Conservation (phyloP, 1,140 invertebrate genomes). For the Whitmania pigra region DNA sequence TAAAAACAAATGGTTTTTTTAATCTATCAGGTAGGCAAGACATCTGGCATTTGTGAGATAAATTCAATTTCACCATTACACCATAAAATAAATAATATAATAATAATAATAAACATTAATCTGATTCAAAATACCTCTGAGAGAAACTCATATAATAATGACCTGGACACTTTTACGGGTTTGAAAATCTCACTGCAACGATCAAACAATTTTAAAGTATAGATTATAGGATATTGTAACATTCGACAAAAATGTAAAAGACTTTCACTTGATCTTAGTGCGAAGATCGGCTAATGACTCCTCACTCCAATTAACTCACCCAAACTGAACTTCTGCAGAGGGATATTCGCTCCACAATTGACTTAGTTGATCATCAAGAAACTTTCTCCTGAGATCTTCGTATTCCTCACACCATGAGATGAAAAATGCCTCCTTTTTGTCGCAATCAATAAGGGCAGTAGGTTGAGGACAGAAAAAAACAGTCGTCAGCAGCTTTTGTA, state of each 20-base stretch:
- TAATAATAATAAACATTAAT: neutral
- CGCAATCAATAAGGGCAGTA: constrained; percentile 5
- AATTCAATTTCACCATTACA: no score
- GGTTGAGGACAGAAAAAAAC: neutral
- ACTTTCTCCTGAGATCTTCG: neutral
- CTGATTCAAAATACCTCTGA: neutral
- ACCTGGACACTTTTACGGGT: neutral
- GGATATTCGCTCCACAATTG: constrained; percentile 2
- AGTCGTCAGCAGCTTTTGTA: neutral
- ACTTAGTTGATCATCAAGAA: neutral
- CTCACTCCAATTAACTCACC: neutral
- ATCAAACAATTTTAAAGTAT: neutral
- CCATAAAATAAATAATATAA: no score
- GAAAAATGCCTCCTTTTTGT: neutral
- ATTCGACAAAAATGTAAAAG: no score
- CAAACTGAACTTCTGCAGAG: neutral
- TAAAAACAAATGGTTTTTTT: no score
- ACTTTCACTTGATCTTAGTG: no score
- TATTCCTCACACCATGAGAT: constrained; percentile 2
- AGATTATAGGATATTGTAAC: neutral
- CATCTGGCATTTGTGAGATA: no score
- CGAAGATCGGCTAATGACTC: no score
- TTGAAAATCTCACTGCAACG: neutral
- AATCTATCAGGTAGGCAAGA: no score
- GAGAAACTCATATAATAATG: neutral